phyloP scores from a whole-genome alignment of 2,113 vertebrate genomes.

The Urocolius indicus region DNA sequence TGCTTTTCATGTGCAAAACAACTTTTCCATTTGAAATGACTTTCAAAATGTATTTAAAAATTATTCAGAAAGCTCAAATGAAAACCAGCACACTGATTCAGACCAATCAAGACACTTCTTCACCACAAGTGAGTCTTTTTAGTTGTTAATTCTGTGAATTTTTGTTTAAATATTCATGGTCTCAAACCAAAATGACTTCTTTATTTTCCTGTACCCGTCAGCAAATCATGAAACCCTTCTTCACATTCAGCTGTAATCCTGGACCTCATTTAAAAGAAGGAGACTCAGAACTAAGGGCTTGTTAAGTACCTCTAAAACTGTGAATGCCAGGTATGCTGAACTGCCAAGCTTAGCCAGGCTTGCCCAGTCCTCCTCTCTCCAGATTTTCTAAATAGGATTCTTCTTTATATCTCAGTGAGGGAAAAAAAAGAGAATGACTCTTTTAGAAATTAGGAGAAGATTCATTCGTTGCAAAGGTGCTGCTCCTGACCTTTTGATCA shows the following conservation, averaged over 20 bases:
- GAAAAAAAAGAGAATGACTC: not conserved
- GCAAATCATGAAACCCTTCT: not conserved
- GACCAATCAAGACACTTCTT: constrained; percentile 22
- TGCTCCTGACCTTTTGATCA: not conserved
- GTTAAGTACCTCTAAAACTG: not conserved
- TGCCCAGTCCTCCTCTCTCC: not conserved
- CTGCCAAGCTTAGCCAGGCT: not conserved
- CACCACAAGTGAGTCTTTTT: not conserved
- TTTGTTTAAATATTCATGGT: not conserved
- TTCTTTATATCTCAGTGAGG: not conserved
- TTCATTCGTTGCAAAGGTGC: not conserved
- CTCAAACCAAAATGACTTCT: not conserved
- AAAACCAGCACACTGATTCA: not conserved
- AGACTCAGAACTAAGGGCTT: not conserved
- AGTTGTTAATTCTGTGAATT: constrained; percentile 1
- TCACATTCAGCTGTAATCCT: not conserved
- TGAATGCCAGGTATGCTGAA: not conserved
- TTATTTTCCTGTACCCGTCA: not conserved
- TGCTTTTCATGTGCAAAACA: not conserved
- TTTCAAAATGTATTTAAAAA: not conserved
- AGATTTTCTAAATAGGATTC: not conserved
- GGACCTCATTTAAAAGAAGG: not conserved
- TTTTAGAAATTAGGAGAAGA: not conserved
- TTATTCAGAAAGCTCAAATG: not conserved
- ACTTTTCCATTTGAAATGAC: not conserved